Evolutionary conservation across 1,140 invertebrate species (phyloP).

Genomic region (Euwallacea fornicatus): DNA sequence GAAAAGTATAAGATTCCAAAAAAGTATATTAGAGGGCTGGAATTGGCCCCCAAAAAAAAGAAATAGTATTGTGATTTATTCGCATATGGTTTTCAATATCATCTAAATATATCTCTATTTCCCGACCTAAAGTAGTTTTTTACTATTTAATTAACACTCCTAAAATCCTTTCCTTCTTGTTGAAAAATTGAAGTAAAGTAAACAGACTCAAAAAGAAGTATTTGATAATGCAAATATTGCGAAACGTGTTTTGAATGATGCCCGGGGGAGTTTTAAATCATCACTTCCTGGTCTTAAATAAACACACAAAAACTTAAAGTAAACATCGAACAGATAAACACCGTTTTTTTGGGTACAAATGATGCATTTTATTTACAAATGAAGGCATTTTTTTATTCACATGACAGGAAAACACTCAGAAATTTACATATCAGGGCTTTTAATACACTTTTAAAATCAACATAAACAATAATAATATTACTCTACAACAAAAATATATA

Average conservation of each 20-base stretch:
- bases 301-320: too few relatives aligned
- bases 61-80: conserved; percentile 10
- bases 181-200: too few relatives aligned
- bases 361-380: conserved; percentile 23
- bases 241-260: too few relatives aligned
- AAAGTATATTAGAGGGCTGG: conserved; percentile 66
- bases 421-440: conserved; percentile 24
- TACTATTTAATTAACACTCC: too few relatives aligned
- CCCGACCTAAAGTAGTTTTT: too few relatives aligned
- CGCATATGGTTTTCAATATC: background rate
- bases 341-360: too few relatives aligned
- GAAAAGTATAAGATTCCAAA: conserved; percentile 68
- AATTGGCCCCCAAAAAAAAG: conserved; percentile 63
- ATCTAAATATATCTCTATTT: background rate
- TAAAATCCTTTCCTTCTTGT: too few relatives aligned
- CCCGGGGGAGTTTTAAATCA: too few relatives aligned
- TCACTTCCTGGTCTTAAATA: too few relatives aligned
- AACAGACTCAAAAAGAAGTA: too few relatives aligned
- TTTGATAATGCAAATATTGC: too few relatives aligned
- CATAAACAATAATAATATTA: conserved; percentile 37
- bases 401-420: conserved; percentile 33
- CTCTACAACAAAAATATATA: conserved; percentile 35
- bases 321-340: too few relatives aligned
- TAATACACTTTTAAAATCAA: conserved; percentile 35
- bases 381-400: conserved; percentile 29